These are phyloP conservation scores for Tetraneura akinire DNA, from an alignment of 1,140 invertebrate species.

Conservation along the genomic window DNA sequence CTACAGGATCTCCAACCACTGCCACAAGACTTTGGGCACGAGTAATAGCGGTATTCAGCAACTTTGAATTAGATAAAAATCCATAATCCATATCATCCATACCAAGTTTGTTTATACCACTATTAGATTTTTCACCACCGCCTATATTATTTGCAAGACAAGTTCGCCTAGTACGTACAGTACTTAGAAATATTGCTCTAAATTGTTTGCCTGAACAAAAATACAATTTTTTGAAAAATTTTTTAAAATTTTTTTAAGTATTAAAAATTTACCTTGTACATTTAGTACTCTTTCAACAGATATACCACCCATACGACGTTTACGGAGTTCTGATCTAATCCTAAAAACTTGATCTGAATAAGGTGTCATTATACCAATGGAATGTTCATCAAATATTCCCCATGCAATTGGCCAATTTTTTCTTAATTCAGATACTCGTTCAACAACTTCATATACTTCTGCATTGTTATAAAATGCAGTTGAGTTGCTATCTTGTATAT, in stretches of 20 bases:
- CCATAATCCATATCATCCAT: conserved; percentile 76
- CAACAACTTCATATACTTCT: conserved; percentile 80
- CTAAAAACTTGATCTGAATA: conserved; percentile 83
- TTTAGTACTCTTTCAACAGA: conserved; percentile 85
- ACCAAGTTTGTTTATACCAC: conserved; percentile 58
- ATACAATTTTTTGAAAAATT: background rate
- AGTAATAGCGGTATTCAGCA: conserved; percentile 85
- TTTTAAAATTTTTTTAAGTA: background rate
- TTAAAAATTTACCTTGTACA: conserved; percentile 75
- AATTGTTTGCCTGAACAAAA: conserved; percentile 74
- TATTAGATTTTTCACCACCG: conserved; percentile 56
- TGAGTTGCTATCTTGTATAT: conserved; percentile 76
- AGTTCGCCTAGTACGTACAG: conserved; percentile 76
- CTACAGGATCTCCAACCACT: conserved; percentile 84
- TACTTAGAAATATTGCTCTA: conserved; percentile 80
- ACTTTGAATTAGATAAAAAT: conserved; percentile 81
- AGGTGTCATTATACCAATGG: conserved; percentile 82
- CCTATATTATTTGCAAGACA: conserved; percentile 59
- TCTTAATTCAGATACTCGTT: conserved; percentile 70
- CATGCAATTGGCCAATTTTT: conserved; percentile 74
- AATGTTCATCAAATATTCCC: conserved; percentile 74
- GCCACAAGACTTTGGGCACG: conserved; percentile 84
- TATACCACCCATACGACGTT: conserved; percentile 72
- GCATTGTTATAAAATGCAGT: conserved; percentile 84
- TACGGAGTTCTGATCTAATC: conserved; percentile 77